Base-by-base conservation (phyloP, 2,888 invertebrate genomes). In the Harpagoxenus sublaevis region DNA sequence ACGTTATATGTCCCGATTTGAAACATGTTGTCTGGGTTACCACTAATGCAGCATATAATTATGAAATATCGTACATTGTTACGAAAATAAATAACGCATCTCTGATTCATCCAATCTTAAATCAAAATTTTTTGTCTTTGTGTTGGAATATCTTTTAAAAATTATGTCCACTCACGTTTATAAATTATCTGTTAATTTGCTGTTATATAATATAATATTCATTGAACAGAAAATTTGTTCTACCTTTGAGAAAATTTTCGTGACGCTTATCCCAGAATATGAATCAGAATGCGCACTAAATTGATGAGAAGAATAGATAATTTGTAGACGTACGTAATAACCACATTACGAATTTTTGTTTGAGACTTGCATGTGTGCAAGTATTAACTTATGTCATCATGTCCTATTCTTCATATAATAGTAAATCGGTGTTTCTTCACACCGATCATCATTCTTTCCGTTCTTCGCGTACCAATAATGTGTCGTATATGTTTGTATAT, bases 381-480 rank as follows among this genome's bases (percentile, higher is more conserved):
- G 53, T 55, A 23, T 23, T 23, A 23, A 23, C 23, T 75, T 62
- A 75, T 39, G 35, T 51, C 35, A 65, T 28, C 39, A 23, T 45
- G 4, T n/a, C n/a, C n/a, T n/a, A n/a, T 75, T 63, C 23, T 63
- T 75, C 10, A 23, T 48, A 75, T 23, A 23, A 48, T 75, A 35
- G 4, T 48, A 63, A 63, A 65, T 65, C 45, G 28, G 15, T 45
- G 5, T 18, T 39, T 51, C 53, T 55, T 55, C 23, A 55, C 53
- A 55, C 2, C 9, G 3, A 15, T 23, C 15, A 1, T 48, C 5
- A 62, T 63, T 51, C 35, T 65, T 28, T 63, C 5, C 4, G 9
- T 15, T 45, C 45, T 48, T 8, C 35, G 48, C n/a, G 12, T 31
- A 12, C 0, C 23, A 66, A 45, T 15, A 1, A 5, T 1, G 31